phyloP scores from a whole-genome alignment of 2,888 invertebrate species.

The Parapristionchus giblindavisi region DNA sequence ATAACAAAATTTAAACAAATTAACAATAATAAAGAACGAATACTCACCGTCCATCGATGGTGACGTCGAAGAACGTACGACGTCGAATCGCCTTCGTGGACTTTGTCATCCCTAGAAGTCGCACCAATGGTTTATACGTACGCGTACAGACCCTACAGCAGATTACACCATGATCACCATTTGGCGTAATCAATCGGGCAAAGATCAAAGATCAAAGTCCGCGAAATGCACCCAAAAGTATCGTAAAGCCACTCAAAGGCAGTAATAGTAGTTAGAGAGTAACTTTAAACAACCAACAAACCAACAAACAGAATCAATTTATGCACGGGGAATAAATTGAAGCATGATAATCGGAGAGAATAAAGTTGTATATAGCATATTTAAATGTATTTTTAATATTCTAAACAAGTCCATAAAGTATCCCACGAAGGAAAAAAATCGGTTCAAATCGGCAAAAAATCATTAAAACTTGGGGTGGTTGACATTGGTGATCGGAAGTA shows the following conservation, averaged over 20 bases:
- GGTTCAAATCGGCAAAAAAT: background rate
- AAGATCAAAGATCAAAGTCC: no score
- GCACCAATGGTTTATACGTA: no score
- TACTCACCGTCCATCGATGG: conserved; percentile 79
- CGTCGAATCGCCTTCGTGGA: conserved; percentile 18
- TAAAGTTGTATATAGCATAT: no score
- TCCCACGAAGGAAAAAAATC: background rate
- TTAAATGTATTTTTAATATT: no score
- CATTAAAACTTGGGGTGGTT: conserved; percentile 13
- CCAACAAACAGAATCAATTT: background rate
- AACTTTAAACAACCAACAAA: no score
- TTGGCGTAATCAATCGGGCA: no score
- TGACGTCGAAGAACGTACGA: conserved; percentile 91
- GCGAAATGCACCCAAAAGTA: background rate
- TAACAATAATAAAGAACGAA: background rate
- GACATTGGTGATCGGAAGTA: background rate
- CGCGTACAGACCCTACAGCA: background rate
- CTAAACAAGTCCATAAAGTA: no score
- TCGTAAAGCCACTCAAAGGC: conserved; percentile 26
- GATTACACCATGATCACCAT: background rate
- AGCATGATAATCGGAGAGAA: no score
- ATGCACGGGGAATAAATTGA: no score
- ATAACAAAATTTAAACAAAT: no score
- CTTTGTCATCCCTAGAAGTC: conserved; percentile 10
- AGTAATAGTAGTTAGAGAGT: background rate